These are phyloP conservation scores for Drosophila ogumai DNA, from an alignment of 1,140 invertebrate genomes.

Conservation along the genomic window DNA sequence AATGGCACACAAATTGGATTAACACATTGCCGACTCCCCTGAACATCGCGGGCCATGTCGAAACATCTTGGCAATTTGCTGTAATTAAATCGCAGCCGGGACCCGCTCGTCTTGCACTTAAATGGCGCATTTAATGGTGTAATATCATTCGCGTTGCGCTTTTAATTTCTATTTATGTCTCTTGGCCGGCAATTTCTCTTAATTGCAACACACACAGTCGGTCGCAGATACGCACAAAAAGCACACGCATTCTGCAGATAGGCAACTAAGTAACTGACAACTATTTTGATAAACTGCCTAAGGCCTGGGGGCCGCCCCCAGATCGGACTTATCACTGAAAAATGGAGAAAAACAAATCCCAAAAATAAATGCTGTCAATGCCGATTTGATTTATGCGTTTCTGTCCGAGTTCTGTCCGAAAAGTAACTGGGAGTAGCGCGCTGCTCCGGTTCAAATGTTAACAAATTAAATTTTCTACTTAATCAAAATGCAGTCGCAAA, in stretches of 20 bases:
- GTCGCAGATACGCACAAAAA: slow-evolving; percentile 15
- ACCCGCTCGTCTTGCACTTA: slow-evolving; percentile 70
- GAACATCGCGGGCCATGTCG: slow-evolving; percentile 30
- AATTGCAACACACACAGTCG: slow-evolving; percentile 53
- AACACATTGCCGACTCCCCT: slow-evolving; percentile 61
- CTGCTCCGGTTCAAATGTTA: slow-evolving; percentile 60
- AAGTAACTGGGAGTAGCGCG: slow-evolving; percentile 32
- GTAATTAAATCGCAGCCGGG: slow-evolving; percentile 69
- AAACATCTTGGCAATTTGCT: slow-evolving; percentile 76
- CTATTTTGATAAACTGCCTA: slow-evolving; percentile 69
- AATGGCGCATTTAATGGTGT: slow-evolving; percentile 81
- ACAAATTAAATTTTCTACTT: slow-evolving; percentile 80
- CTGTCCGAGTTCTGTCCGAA: slow-evolving; percentile 39
- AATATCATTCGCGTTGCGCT: slow-evolving; percentile 77
- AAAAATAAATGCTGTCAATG: slow-evolving; percentile 60
- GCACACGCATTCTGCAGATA: slow-evolving; percentile 18
- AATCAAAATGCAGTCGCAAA: slow-evolving; percentile 68
- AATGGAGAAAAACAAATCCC: slow-evolving; percentile 28
- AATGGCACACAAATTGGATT: slow-evolving; percentile 80
- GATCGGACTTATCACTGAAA: slow-evolving; percentile 66
- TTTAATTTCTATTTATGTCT: slow-evolving; percentile 82
- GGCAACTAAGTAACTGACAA: slow-evolving; percentile 63
- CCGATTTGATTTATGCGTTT: slow-evolving; percentile 70
- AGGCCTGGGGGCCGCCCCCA: slow-evolving; percentile 56
- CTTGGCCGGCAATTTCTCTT: slow-evolving; percentile 73